phyloP scores from a whole-genome alignment of 1,140 invertebrate species.

The Drosophila parabipectinata region DNA sequence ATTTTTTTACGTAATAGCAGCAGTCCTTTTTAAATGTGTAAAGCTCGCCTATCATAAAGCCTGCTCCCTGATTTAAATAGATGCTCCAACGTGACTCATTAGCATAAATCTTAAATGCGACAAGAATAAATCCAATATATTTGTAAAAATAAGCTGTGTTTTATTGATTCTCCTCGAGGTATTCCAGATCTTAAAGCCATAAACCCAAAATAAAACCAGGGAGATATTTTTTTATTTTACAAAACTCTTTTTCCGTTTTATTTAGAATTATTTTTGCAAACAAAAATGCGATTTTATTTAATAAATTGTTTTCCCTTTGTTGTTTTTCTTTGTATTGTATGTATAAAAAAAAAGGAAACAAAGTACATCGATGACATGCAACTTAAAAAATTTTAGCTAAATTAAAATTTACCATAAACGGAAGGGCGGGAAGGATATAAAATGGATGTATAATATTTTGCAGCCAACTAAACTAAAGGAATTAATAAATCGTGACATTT shows the following conservation, averaged over 20 bases:
- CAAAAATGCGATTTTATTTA: constrained; percentile 41
- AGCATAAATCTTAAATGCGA: constrained; percentile 62
- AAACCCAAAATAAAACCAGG: not conserved
- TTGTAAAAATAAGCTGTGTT: constrained; percentile 43
- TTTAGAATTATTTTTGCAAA: constrained; percentile 37
- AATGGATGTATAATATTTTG: constrained; percentile 10
- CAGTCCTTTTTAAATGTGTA: constrained; percentile 4
- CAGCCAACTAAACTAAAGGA: constrained; percentile 36
- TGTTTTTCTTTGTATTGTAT: constrained; percentile 33
- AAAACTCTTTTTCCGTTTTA: constrained; percentile 45
- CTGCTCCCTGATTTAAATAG: constrained; percentile 39
- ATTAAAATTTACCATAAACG: constrained; percentile 31
- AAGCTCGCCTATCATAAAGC: constrained; percentile 7
- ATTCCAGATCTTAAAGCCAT: no score
- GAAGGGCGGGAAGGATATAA: not conserved
- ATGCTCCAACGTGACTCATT: constrained; percentile 54
- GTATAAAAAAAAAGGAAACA: constrained; percentile 45
- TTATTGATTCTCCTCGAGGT: not conserved
- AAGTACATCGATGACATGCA: constrained; percentile 64
- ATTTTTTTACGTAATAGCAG: constrained; percentile 70
- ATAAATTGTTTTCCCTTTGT: constrained; percentile 30
- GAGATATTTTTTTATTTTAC: constrained; percentile 24
- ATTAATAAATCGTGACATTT: constrained; percentile 41
- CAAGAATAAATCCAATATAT: constrained; percentile 74
- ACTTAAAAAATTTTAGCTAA: constrained; percentile 59